phyloP scores from a whole-genome alignment of 1,140 invertebrate genomes.

The Euura lappo region DNA sequence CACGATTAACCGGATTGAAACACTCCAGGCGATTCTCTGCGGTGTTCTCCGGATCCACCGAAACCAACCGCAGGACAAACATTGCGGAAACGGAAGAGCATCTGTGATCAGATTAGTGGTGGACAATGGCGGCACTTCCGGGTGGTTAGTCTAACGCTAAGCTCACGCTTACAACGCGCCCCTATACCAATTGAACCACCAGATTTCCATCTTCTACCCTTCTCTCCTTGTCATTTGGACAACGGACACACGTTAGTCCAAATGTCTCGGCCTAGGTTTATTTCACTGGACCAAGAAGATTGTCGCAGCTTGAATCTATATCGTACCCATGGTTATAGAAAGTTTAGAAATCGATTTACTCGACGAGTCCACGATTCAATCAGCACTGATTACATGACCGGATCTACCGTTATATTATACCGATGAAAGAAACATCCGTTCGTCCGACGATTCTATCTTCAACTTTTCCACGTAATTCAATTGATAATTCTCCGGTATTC shows the following conservation, averaged over 20 bases:
- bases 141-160: constrained; percentile 46
- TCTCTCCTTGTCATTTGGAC: background rate
- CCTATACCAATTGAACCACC: constrained; percentile 10
- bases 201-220: background rate
- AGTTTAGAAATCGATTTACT: no score
- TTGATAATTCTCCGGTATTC: no score
- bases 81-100: constrained; percentile 37
- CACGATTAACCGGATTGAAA: background rate
- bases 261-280: no score
- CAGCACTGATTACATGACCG: no score
- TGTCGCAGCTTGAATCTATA: no score
- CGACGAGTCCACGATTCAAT: no score
- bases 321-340: no score
- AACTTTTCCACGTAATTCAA: no score
- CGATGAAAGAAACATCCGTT: no score
- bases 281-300: no score
- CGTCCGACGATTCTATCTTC: no score
- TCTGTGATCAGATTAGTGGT: constrained; percentile 51
- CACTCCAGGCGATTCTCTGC: background rate
- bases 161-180: constrained; percentile 39
- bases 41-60: constrained; percentile 32
- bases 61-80: constrained; percentile 44
- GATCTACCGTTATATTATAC: no score
- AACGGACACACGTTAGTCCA: background rate
- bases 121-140: constrained; percentile 52